Evolutionary conservation across 2,797 vertebrate genomes (phyloP).

Genomic region (Pangasius macronema): DNA sequence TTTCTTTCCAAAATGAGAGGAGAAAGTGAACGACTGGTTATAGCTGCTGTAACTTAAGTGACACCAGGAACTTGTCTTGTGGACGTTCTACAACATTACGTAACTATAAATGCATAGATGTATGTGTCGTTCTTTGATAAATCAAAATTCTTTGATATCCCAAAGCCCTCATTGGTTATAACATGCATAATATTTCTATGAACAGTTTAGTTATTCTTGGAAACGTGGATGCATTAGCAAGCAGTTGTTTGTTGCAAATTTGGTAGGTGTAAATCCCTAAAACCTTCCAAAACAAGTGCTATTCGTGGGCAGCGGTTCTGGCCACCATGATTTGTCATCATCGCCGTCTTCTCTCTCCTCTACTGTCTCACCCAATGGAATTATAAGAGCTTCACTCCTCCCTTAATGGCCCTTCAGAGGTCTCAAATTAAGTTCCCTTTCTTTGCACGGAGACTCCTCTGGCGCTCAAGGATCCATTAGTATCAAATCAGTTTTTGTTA

Average conservation of each 20-base stretch:
- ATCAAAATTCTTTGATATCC: too few relatives aligned
- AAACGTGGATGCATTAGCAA: neutral
- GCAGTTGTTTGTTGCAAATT: neutral
- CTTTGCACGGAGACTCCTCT: constrained; percentile 19
- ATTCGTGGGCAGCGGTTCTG: neutral
- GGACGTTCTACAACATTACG: too few relatives aligned
- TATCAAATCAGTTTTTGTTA: constrained; percentile 49
- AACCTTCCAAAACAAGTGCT: neutral
- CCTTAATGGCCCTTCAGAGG: constrained; percentile 55
- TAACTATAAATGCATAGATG: neutral
- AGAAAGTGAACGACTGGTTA: neutral
- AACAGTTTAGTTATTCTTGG: neutral
- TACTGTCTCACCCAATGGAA: constrained; percentile 51
- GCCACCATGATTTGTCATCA: constrained; percentile 35
- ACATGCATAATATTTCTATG: neutral
- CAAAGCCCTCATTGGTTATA: too few relatives aligned
- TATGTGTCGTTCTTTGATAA: too few relatives aligned
- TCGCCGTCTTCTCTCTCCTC: constrained; percentile 40
- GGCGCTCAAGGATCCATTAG: constrained; percentile 48
- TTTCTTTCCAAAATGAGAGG: neutral
- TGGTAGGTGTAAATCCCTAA: neutral
- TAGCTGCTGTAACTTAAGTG: neutral
- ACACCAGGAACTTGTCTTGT: too few relatives aligned
- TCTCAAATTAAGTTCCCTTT: constrained; percentile 50
- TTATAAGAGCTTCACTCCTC: constrained; percentile 43